Percentiles rank a stretch among this genome's conserved stretches.
Evolutionary conservation across 2,888 invertebrate species (phyloP).

Genomic region (Allolobophora icterica): DNA sequence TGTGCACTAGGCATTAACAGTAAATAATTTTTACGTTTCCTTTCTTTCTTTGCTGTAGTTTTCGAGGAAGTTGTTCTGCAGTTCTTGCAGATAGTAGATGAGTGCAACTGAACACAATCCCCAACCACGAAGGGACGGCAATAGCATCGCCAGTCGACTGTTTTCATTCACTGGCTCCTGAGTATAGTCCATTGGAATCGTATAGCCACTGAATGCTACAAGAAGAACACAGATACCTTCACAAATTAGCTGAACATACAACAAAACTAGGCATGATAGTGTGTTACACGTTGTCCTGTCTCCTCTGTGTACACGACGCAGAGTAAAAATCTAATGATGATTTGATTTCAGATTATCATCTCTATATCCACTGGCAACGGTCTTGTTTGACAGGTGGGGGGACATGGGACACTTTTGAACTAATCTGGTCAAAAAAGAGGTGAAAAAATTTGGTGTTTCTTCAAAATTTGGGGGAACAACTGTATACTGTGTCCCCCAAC

Average conservation of each 20-base stretch:
- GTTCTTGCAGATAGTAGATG: conserved; percentile 52
- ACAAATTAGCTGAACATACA: neutral
- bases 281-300: neutral
- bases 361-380: no score
- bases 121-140: conserved; percentile 50
- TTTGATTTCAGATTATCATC: conserved; percentile 17
- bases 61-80: conserved; percentile 56
- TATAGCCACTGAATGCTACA: conserved; percentile 31
- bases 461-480: no score
- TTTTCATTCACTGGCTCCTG: conserved; percentile 39
- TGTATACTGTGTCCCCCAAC: no score
- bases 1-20: neutral
- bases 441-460: no score
- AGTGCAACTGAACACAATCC: conserved; percentile 56
- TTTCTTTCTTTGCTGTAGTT: conserved; percentile 47
- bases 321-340: neutral
- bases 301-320: neutral
- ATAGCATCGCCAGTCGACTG: conserved; percentile 46
- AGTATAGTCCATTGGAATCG: conserved; percentile 45
- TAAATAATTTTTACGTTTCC: conserved; percentile 36
- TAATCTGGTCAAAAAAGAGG: no score
- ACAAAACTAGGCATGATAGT: neutral
- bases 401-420: no score
- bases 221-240: neutral
- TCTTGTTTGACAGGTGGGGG: no score